Percentiles rank a stretch among this genome's conserved stretches.
Conservation (phyloP, 2,888 invertebrate species). For the Drosophila setosimentum region DNA sequence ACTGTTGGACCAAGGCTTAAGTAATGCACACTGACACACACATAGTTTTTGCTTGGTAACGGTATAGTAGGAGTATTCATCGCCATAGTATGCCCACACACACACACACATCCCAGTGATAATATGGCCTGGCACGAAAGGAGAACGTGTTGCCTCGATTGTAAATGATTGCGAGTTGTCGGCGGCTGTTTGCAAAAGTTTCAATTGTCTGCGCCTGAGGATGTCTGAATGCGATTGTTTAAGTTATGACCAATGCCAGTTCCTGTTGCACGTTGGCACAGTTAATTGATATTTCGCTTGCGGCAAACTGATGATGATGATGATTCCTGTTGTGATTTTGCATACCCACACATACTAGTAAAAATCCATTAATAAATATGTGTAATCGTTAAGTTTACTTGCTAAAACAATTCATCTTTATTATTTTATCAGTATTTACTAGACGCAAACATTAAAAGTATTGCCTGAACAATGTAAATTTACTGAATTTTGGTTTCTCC, state of each 20-base stretch:
- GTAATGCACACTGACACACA: constrained; percentile 2
- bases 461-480: not conserved
- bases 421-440: not conserved
- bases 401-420: not conserved
- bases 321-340: constrained; percentile 8
- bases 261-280: constrained; percentile 66
- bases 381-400: not conserved
- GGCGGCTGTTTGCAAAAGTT: constrained; percentile 63
- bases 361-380: not conserved
- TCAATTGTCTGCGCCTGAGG: constrained; percentile 76
- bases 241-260: constrained; percentile 52
- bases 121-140: constrained; percentile 48
- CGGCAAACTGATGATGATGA: constrained; percentile 34
- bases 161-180: constrained; percentile 47
- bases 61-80: constrained; percentile 27
- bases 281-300: constrained; percentile 68
- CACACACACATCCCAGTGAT: constrained; percentile 42
- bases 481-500: not conserved
- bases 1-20: constrained; percentile 8
- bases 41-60: constrained; percentile 6
- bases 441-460: not conserved
- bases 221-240: constrained; percentile 73
- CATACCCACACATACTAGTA: not conserved
- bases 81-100: constrained; percentile 29
- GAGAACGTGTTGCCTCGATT: constrained; percentile 50